A percentile compares a stretch with the other conserved stretches of the same genome.
These are phyloP conservation scores for Rhagium mordax DNA, from an alignment of 2,888 invertebrate genomes.

Conservation along the genomic window DNA sequence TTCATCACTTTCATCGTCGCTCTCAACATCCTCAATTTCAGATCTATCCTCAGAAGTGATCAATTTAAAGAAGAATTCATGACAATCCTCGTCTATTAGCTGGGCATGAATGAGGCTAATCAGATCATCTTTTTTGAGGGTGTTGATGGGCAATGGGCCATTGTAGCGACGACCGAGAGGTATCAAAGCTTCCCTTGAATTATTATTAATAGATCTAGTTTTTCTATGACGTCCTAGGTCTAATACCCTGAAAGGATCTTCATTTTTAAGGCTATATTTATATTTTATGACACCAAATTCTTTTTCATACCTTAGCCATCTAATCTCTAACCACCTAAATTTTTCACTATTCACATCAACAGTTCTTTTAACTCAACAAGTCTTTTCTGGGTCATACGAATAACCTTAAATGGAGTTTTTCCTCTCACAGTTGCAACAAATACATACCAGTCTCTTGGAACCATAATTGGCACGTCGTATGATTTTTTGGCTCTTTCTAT, in stretches of 20 bases:
- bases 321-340: background rate
- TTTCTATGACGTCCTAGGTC: conserved; percentile 5
- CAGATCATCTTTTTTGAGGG: too few species aligned
- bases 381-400: conserved; percentile 11
- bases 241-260: conserved; percentile 23
- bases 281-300: background rate
- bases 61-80: too few species aligned
- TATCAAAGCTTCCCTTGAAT: too few species aligned
- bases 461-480: background rate
- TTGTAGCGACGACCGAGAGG: too few species aligned
- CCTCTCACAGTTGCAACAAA: conserved; percentile 42
- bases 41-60: too few species aligned
- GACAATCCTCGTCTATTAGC: too few species aligned
- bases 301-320: background rate
- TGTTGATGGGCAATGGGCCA: too few species aligned
- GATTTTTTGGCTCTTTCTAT: conserved; percentile 46
- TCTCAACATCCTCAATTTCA: too few species aligned
- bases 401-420: conserved; percentile 29
- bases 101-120: too few species aligned
- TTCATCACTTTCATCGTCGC: too few species aligned
- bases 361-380: background rate
- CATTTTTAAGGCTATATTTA: background rate
- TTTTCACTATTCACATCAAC: background rate
- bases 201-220: too few species aligned
- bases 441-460: conserved; percentile 41